Evolutionary conservation across 2,888 invertebrate species (phyloP).

Genomic region (Heteropelma amictum): DNA sequence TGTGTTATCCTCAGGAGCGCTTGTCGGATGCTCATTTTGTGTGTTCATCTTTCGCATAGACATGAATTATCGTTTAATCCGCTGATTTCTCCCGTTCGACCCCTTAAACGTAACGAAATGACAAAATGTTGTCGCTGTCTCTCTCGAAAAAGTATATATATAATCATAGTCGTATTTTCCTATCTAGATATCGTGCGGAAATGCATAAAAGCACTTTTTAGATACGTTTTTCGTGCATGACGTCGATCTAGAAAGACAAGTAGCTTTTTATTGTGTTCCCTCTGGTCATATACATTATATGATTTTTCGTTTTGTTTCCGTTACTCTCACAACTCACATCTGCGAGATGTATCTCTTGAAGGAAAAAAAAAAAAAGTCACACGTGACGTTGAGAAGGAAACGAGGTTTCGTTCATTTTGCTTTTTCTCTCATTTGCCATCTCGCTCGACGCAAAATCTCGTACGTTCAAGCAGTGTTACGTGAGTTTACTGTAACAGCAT

Average conservation of each 20-base stretch:
- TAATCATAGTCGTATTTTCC: not conserved
- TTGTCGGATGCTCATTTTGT: slow-evolving; percentile 27
- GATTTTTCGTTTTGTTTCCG: slow-evolving; percentile 1
- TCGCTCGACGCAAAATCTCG: slow-evolving; percentile 49
- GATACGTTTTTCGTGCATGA: slow-evolving; percentile 51
- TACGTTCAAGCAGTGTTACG: slow-evolving; percentile 75
- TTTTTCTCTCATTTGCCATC: slow-evolving; percentile 44
- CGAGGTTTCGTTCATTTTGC: slow-evolving; percentile 25
- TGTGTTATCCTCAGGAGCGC: not conserved
- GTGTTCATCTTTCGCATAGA: not conserved
- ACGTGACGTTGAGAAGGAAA: not conserved
- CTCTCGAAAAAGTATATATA: too few relatives aligned
- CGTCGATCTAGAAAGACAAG: slow-evolving; percentile 49
- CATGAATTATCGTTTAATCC: not conserved
- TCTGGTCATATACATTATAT: slow-evolving; percentile 31
- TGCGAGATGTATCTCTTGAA: slow-evolving; percentile 35
- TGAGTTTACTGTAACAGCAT: slow-evolving; percentile 68
- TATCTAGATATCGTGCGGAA: too few relatives aligned
- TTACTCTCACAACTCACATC: slow-evolving; percentile 38
- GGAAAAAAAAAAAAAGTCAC: too few relatives aligned
- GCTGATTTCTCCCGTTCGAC: too few relatives aligned
- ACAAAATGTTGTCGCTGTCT: too few relatives aligned
- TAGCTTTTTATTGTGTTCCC: slow-evolving; percentile 41
- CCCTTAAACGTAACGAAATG: too few relatives aligned
- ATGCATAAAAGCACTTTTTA: not conserved